Evolutionary conservation across 1,140 invertebrate genomes (phyloP).

Genomic region (Heliconius eleuchia): DNA sequence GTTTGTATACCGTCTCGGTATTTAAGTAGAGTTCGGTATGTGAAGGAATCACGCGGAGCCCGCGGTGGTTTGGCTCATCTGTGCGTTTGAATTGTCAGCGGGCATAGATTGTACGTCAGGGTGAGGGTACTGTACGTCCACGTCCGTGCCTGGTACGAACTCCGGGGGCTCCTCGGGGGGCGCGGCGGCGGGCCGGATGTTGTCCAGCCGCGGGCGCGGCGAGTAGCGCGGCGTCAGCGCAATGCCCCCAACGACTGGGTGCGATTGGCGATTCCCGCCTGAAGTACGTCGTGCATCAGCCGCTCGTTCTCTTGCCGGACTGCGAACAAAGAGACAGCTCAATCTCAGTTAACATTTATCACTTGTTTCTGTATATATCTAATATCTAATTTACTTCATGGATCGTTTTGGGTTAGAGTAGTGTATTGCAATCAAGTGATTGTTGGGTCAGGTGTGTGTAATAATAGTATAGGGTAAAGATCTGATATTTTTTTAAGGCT

Average conservation of each 20-base stretch:
- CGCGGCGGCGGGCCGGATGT: conserved; percentile 70
- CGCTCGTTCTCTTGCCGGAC: conserved; percentile 80
- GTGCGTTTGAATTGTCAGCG: conserved; percentile 29
- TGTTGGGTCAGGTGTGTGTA: not conserved
- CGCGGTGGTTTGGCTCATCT: conserved; percentile 50
- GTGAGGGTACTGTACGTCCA: not conserved
- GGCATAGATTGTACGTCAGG: conserved; percentile 33
- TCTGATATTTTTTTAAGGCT: not conserved
- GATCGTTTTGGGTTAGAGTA: not conserved
- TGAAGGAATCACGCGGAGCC: conserved; percentile 55
- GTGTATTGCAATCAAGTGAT: not conserved
- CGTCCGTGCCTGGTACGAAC: conserved; percentile 42
- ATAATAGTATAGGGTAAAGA: not conserved
- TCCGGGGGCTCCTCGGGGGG: conserved; percentile 70
- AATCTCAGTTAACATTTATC: conserved; percentile 24
- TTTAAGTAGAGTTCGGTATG: not conserved
- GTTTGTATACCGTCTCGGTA: conserved; percentile 1
- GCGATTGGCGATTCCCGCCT: conserved; percentile 78
- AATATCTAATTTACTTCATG: not conserved
- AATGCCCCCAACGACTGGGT: conserved; percentile 77
- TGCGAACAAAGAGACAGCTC: conserved; percentile 67
- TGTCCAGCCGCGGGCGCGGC: conserved; percentile 71
- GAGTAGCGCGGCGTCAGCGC: conserved; percentile 79
- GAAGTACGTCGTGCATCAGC: conserved; percentile 78
- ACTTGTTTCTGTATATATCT: not conserved